Percentiles rank a stretch among this genome's conserved stretches.
phyloP scores from a whole-genome alignment of 2,888 invertebrate genomes.

The Cheilosia urbana region DNA sequence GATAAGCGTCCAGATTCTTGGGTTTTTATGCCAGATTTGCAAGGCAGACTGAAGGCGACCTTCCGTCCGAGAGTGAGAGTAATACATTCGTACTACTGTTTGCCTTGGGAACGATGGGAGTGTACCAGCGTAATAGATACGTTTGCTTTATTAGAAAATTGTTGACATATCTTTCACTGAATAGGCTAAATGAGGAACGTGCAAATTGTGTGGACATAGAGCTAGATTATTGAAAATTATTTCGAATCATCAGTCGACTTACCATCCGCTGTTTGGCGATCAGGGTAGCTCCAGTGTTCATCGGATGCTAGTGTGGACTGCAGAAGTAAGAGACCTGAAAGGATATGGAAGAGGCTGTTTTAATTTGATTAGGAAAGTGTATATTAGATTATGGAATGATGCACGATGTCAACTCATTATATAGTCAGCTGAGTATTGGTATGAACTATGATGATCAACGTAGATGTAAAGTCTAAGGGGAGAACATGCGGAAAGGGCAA shows the following conservation, averaged over 20 bases:
- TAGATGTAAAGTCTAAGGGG: too few species aligned
- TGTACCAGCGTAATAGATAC: constrained; percentile 9
- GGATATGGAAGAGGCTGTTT: background rate
- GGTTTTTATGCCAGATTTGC: constrained; percentile 44
- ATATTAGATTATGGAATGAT: too few species aligned
- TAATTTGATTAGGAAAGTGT: background rate
- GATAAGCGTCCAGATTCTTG: constrained; percentile 59
- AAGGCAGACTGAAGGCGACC: constrained; percentile 37
- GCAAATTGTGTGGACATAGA: constrained; percentile 66
- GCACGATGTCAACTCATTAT: too few species aligned
- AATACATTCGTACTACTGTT: constrained; percentile 18
- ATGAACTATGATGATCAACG: too few species aligned
- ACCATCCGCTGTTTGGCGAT: constrained; percentile 80
- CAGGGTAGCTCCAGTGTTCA: constrained; percentile 81
- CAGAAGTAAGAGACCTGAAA: constrained; percentile 51
- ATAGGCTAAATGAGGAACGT: constrained; percentile 10
- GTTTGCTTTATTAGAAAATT: constrained; percentile 44
- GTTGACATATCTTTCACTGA: constrained; percentile 23
- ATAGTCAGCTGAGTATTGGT: too few species aligned
- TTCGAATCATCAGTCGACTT: constrained; percentile 76
- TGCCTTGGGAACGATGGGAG: constrained; percentile 20
- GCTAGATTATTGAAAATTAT: constrained; percentile 1
- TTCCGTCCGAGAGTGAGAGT: constrained; percentile 29
- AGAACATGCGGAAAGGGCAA: too few species aligned
- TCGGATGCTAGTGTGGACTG: constrained; percentile 57